A percentile compares a stretch with the other conserved stretches of the same genome.
phyloP scores from a whole-genome alignment of 2,113 vertebrate genomes.

The Rhinichthys klamathensis region DNA sequence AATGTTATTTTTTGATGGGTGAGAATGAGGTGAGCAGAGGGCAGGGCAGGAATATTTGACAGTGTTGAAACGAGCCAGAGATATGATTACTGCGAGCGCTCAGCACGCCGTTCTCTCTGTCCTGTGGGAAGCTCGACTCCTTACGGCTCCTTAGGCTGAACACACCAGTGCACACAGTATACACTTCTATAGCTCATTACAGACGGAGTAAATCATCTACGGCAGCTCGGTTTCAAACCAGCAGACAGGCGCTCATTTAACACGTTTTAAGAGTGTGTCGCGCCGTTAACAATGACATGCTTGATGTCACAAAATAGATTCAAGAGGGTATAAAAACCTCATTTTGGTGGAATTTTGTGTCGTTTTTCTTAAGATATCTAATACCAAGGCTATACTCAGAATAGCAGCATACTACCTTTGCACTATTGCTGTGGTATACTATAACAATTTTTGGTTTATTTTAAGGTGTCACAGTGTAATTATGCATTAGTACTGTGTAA shows the following conservation, averaged over 20 bases:
- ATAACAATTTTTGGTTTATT: too few relatives aligned
- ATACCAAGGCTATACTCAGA: not conserved
- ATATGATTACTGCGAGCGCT: slow-evolving; percentile 65
- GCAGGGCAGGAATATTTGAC: slow-evolving; percentile 68
- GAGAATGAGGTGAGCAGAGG: slow-evolving; percentile 72
- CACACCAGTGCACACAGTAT: slow-evolving; percentile 41
- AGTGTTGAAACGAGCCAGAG: slow-evolving; percentile 72
- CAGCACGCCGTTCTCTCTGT: not conserved
- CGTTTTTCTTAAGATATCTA: not conserved
- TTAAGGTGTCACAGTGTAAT: too few relatives aligned
- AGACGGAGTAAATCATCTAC: slow-evolving; percentile 51
- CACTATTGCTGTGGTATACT: not conserved
- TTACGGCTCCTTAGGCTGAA: slow-evolving; percentile 37
- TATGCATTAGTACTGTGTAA: too few relatives aligned
- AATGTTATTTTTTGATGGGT: slow-evolving; percentile 87
- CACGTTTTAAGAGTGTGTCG: not conserved
- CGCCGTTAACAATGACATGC: slow-evolving; percentile 12
- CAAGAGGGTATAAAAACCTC: not conserved
- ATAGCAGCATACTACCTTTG: not conserved
- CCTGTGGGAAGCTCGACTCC: slow-evolving; percentile 29
- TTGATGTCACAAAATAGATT: slow-evolving; percentile 16
- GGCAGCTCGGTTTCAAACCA: slow-evolving; percentile 27
- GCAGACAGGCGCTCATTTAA: slow-evolving; percentile 18
- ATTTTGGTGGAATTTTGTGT: not conserved
- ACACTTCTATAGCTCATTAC: slow-evolving; percentile 50